Base-by-base conservation (phyloP, 2,113 vertebrate genomes). In the Stegostoma tigrinum region DNA sequence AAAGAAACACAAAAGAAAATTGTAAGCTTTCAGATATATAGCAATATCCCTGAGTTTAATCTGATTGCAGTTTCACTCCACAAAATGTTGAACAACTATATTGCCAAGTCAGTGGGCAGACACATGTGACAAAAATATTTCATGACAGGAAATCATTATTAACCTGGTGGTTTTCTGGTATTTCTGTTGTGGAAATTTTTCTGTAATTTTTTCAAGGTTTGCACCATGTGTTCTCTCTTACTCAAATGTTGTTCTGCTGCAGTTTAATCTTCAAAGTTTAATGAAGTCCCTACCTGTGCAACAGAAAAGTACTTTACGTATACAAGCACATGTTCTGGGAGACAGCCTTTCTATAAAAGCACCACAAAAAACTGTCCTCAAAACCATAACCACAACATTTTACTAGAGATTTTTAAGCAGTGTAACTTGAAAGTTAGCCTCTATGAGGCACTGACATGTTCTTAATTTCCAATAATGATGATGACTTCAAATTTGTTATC, bases 1-100 rank as follows among this genome's bases (percentile, higher is more conserved):
- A 97, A 97, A 98, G 97, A 98, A 98, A 97, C 97, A 97, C 97
- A 97, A 98, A 97, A 97, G 96, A 97, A 97, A 96, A 96, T 97
- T 96, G 96, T 96, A 97, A 97, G 97, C 97, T 97, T 97, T 97
- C 97, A 98, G 98, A 98, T 98, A 98, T 97, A 97, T 98, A 98
- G 97, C 96, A 23, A 97, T 97, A 98, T 98, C 97, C 97, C 8
- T 97, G 97, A 97, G 96, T 97, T 97, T 98, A 98, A 98, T 98
- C 97, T 97, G 98, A 98, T 98, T 98, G 98, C 97, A 98, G 97
- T 96, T 96, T 97, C 97, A 96, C 96, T 97, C 96, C 97, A 96
- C 96, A 97, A 97, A 97, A 97, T 96, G 96, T 97, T 96, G 98
- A 97, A 86, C 61, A 96, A 97, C 97, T 96, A 97, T 97, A 97